Evolutionary conservation across 2,888 invertebrate genomes (phyloP), one percentile per base, ranked within the genome.

Genomic region (Liodrosophila aerea): DNA sequence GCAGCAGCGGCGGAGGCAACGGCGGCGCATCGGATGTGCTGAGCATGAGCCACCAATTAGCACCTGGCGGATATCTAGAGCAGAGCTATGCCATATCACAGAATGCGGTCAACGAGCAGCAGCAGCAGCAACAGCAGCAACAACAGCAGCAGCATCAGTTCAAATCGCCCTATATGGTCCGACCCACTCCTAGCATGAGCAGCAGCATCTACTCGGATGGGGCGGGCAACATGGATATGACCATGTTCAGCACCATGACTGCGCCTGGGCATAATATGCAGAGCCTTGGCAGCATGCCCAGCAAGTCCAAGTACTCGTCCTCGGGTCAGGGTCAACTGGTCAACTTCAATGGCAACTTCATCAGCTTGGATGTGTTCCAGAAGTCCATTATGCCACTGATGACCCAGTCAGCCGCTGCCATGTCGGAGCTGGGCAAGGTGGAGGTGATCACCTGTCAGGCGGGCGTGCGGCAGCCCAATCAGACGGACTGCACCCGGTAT

Each of bases 401-500:
- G 37, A 77, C 86, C 0, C 73, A 74, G 11, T 74, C 84, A 0
- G 44, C 80, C 0, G 31, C 64, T 0, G 59, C 73, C 0, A 7
- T 74, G 5, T 61, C 66, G 1, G 82, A 87, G 7, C 59, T 86
- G n/a, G 66, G 59, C n/a, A 86, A 88, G 9, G 72, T 88, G 12
- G 90, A 89, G 65, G 76, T 91, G 2, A 85, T 91, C 33, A 89
- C 90, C 4, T 92, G 92, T 54, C 88, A 88, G 13, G 66, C 87
- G 7, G 91, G 90, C 0, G 82, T 91, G 3, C 88, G 92, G 1
- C 88, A 91, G 31, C 88, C 91, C 1, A 92, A 92, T 71, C 70
- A 60, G n/a, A 91, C 91, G 0, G 91, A 91, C 50, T 92, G 92
- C 59, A 89, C 88, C 1, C 91, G 88, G 22, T 92, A 92, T 63